phyloP scores from a whole-genome alignment of 2,113 vertebrate genomes.

The Nesogale talazaci region DNA sequence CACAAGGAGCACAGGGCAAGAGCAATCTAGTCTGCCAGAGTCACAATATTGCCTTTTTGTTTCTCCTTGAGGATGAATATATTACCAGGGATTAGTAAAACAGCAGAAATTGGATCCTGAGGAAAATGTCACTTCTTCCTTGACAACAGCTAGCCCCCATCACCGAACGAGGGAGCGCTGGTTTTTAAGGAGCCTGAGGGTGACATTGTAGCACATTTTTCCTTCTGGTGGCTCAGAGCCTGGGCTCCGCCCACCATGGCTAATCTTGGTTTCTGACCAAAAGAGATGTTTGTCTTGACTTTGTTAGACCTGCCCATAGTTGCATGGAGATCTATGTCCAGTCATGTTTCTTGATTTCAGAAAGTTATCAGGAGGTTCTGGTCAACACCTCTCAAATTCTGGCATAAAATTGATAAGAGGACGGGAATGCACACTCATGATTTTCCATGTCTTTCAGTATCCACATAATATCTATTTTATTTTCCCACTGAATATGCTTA shows the following conservation, averaged over 20 bases:
- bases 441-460: constrained; percentile 2
- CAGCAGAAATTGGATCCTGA: constrained; percentile 59
- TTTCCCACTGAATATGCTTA: background rate
- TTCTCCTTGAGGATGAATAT: constrained; percentile 73
- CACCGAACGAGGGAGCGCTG: constrained; percentile 33
- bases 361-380: background rate
- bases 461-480: background rate
- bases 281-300: constrained; percentile 29
- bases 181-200: background rate
- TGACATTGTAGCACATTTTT: background rate
- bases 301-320: background rate
- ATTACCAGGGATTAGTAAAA: constrained; percentile 56
- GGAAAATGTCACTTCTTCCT: constrained; percentile 38
- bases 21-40: constrained; percentile 61
- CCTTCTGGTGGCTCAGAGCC: constrained; percentile 17
- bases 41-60: constrained; percentile 14
- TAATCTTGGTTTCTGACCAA: constrained; percentile 38
- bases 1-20: constrained; percentile 27
- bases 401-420: background rate
- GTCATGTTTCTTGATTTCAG: background rate
- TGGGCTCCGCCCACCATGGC: background rate
- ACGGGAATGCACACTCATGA: background rate
- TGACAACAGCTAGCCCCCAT: constrained; percentile 33
- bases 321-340: background rate
- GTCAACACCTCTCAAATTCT: background rate